Evolutionary conservation across 2,113 vertebrate genomes (phyloP).

Genomic region (Promerops cafer): DNA sequence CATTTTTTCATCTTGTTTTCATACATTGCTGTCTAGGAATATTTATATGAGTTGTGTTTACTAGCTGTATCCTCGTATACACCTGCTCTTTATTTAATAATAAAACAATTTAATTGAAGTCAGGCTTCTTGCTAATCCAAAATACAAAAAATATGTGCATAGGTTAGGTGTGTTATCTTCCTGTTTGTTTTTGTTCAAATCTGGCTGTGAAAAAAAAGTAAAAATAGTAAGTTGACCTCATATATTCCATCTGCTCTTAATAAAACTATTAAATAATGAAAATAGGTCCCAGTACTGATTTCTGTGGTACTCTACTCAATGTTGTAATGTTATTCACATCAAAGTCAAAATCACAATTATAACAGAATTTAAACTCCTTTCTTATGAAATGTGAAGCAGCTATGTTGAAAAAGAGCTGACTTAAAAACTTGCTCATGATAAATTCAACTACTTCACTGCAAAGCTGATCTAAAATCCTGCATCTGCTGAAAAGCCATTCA

Average conservation of each 20-base stretch:
- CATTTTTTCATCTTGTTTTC: neutral
- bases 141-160: neutral
- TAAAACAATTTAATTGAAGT: neutral
- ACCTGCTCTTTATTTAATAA: neutral
- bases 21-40: neutral
- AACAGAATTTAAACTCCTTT: neutral
- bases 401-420: neutral
- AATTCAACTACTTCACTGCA: neutral
- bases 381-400: neutral
- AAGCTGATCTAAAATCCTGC: neutral
- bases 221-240: neutral
- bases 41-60: neutral
- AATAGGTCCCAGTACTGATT: neutral
- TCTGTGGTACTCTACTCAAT: neutral
- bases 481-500: neutral
- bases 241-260: neutral
- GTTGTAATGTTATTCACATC: neutral
- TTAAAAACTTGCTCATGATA: neutral
- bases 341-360: neutral
- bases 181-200: neutral
- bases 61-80: neutral
- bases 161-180: neutral
- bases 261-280: neutral
- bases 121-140: neutral
- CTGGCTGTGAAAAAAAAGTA: neutral